These are phyloP conservation scores for Penelope pileata DNA, from an alignment of 2,113 vertebrate genomes.

Conservation along the genomic window DNA sequence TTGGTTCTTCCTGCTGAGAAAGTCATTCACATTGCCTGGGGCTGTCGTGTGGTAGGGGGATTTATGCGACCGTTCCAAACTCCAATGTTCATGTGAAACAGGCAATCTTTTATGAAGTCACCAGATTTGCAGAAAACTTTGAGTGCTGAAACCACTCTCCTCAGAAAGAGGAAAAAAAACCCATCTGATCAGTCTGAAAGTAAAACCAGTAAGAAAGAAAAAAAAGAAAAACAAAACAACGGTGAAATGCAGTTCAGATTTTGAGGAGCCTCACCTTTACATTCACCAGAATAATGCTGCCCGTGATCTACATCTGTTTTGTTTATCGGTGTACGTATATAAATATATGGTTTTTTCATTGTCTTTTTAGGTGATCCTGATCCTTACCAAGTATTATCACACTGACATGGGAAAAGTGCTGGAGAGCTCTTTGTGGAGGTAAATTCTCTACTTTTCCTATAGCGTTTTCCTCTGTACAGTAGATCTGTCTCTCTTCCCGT, in stretches of 20 bases:
- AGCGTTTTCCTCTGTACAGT: not conserved
- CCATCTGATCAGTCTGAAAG: not conserved
- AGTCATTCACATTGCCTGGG: not conserved
- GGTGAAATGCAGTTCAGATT: not conserved
- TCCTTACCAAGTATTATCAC: conserved; percentile 97
- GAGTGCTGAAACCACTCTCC: not conserved
- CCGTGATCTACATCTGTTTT: not conserved
- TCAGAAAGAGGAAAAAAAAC: not conserved
- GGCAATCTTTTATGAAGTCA: not conserved
- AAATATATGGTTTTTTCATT: not conserved
- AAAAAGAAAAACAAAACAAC: not conserved
- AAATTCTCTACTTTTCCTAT: conserved; percentile 29
- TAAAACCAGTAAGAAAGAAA: not conserved
- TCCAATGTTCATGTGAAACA: not conserved
- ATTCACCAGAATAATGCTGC: not conserved
- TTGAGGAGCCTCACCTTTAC: not conserved
- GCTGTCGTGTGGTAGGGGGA: not conserved
- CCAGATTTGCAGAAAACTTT: not conserved
- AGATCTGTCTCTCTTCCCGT: not conserved
- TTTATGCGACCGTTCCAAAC: not conserved
- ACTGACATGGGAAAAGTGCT: conserved; percentile 95
- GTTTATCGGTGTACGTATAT: not conserved
- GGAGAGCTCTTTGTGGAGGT: conserved; percentile 95
- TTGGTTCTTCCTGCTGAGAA: not conserved
- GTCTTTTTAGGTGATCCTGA: conserved; percentile 90